These are phyloP conservation scores for Tiliacea citrago DNA, from an alignment of 2,888 invertebrate genomes.

Conservation along the genomic window DNA sequence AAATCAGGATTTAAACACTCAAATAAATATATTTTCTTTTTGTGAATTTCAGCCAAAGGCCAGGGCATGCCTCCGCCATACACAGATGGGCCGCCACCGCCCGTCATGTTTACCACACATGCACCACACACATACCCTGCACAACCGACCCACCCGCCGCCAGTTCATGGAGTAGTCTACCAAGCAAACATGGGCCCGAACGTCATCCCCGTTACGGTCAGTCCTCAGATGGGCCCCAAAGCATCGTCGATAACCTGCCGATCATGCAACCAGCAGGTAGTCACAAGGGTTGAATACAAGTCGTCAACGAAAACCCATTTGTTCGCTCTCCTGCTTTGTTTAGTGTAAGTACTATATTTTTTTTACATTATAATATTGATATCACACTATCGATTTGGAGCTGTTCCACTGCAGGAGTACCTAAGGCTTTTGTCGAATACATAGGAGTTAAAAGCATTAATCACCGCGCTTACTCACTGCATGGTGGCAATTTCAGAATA, in stretches of 20 bases:
- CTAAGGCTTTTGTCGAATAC: neutral
- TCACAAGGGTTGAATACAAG: constrained; percentile 40
- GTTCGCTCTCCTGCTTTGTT: constrained; percentile 44
- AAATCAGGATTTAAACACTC: too few relatives aligned
- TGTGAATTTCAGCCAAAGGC: constrained; percentile 41
- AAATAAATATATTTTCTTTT: neutral
- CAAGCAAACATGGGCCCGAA: constrained; percentile 20
- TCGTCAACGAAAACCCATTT: constrained; percentile 36
- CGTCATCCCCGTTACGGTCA: constrained; percentile 33
- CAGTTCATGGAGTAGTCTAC: constrained; percentile 17
- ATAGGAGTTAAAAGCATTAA: neutral
- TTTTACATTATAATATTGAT: too few relatives aligned
- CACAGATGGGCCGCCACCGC: neutral
- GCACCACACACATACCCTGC: constrained; percentile 30
- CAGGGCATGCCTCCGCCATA: constrained; percentile 53
- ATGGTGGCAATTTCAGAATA: neutral
- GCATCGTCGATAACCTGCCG: constrained; percentile 22
- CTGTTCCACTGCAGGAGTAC: neutral
- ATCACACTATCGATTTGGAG: neutral
- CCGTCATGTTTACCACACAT: constrained; percentile 20
- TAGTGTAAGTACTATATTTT: too few relatives aligned
- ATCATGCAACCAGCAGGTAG: constrained; percentile 37
- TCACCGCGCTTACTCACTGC: neutral
- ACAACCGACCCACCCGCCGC: constrained; percentile 33
- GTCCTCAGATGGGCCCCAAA: constrained; percentile 38